These are phyloP conservation scores for Syngnathus rostellatus DNA, from an alignment of 2,797 vertebrate species.

Conservation along the genomic window DNA sequence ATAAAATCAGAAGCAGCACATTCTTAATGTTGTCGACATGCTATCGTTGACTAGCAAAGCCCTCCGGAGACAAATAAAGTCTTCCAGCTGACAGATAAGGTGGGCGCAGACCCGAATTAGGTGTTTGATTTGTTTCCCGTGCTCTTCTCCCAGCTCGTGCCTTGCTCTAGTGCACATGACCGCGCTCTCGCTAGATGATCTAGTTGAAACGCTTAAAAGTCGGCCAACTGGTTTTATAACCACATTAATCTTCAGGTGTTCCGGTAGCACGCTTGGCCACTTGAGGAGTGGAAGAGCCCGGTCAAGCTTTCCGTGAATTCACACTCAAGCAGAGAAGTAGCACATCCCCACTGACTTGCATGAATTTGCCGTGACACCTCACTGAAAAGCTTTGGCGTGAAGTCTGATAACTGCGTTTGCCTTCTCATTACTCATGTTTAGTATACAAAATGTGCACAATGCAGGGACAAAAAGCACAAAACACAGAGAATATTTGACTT, in stretches of 20 bases:
- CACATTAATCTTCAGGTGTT: slow-evolving; percentile 50
- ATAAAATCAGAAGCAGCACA: neutral
- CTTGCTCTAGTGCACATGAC: slow-evolving; percentile 29
- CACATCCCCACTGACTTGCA: slow-evolving; percentile 11
- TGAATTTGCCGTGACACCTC: slow-evolving; percentile 24
- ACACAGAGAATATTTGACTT: too few species aligned
- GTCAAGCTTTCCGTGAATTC: slow-evolving; percentile 37
- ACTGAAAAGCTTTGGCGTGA: slow-evolving; percentile 15
- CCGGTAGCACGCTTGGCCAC: slow-evolving; percentile 26
- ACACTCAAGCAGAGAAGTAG: slow-evolving; percentile 23
- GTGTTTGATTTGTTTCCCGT: slow-evolving; percentile 19
- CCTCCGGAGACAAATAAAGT: slow-evolving; percentile 16
- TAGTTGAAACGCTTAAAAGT: slow-evolving; percentile 54
- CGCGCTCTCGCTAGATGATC: slow-evolving; percentile 42
- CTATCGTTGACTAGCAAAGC: neutral
- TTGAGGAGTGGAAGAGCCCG: slow-evolving; percentile 34
- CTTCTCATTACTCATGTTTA: slow-evolving; percentile 3
- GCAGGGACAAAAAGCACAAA: neutral
- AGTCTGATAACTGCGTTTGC: slow-evolving; percentile 11
- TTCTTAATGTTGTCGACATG: neutral
- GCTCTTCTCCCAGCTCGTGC: slow-evolving; percentile 30
- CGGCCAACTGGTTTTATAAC: slow-evolving; percentile 44
- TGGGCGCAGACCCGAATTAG: slow-evolving; percentile 28
- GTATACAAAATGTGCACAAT: neutral
- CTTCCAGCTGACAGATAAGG: slow-evolving; percentile 18